phyloP scores from a whole-genome alignment of 2,888 invertebrate genomes.

The Ischnus inquisitorius region DNA sequence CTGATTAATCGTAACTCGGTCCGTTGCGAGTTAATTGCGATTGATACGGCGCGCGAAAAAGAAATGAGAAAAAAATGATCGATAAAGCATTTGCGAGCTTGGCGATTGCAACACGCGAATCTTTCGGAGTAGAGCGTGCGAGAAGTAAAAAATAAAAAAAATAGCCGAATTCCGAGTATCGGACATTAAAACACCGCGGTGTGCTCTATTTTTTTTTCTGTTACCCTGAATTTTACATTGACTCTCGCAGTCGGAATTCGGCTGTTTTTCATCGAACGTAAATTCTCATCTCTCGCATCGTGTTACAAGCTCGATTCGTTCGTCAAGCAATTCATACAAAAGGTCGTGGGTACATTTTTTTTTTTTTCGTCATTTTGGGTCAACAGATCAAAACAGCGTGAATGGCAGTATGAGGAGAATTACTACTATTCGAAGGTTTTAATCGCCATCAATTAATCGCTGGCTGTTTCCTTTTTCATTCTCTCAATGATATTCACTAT shows the following conservation, averaged over 20 bases:
- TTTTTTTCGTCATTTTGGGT: background rate
- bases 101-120: background rate
- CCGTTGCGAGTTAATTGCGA: constrained; percentile 13
- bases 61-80: constrained; percentile 14
- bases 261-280: background rate
- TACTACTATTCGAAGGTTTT: background rate
- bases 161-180: background rate
- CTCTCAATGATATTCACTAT: background rate
- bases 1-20: constrained; percentile 68
- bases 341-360: background rate
- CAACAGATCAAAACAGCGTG: background rate
- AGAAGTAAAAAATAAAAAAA: background rate
- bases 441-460: background rate
- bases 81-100: background rate
- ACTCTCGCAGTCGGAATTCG: background rate
- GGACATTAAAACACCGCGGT: background rate
- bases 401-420: constrained; percentile 2
- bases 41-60: constrained; percentile 20
- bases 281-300: background rate
- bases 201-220: background rate
- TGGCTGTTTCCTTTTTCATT: background rate
- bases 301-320: background rate
- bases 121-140: background rate
- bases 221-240: background rate
- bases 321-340: background rate